phyloP scores from a whole-genome alignment of 2,797 vertebrate genomes.

The Gallinago stenura region DNA sequence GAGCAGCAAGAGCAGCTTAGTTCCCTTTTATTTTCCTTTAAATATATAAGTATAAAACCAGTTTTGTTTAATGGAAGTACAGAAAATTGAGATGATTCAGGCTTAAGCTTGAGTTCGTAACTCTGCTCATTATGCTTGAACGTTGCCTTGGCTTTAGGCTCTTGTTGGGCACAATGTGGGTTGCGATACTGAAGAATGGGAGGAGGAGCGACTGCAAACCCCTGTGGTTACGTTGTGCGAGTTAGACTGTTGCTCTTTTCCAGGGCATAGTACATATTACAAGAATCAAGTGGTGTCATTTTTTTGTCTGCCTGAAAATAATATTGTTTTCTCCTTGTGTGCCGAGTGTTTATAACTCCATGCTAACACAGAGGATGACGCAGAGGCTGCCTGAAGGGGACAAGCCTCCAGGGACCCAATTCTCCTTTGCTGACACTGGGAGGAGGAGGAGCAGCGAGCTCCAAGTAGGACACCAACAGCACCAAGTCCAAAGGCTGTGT shows the following conservation, averaged over 20 bases:
- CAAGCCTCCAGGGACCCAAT: not conserved
- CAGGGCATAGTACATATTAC: not conserved
- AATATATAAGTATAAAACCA: not conserved
- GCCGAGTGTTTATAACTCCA: not conserved
- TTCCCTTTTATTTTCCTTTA: not conserved
- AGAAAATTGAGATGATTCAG: constrained; percentile 39
- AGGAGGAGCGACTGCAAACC: not conserved
- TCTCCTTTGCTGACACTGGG: not conserved
- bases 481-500: not conserved
- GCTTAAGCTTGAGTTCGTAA: constrained; percentile 39
- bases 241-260: not conserved
- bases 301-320: constrained; percentile 4
- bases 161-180: not conserved
- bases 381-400: not conserved
- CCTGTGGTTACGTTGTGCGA: not conserved
- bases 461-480: not conserved
- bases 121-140: not conserved
- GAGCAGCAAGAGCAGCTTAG: not conserved
- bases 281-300: not conserved
- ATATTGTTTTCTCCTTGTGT: not conserved
- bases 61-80: not conserved
- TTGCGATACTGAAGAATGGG: not conserved
- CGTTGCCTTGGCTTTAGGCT: constrained; percentile 12
- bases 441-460: not conserved
- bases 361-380: not conserved